These are phyloP conservation scores for Leptinotarsa rubiginosa DNA, from an alignment of 2,888 invertebrate genomes.

Conservation along the genomic window DNA sequence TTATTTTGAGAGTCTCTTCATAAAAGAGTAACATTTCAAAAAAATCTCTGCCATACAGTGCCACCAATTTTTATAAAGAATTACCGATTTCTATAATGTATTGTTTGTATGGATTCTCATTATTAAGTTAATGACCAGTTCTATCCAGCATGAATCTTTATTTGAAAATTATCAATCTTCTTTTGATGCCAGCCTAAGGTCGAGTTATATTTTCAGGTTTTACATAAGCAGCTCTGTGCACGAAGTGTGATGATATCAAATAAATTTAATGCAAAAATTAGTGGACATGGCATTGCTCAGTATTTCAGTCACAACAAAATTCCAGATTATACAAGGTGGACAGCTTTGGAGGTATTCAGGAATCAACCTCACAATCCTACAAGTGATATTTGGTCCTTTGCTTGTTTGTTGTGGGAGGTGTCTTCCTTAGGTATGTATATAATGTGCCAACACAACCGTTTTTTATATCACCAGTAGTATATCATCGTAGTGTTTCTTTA, in stretches of 20 bases:
- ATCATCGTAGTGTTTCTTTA: too few species aligned
- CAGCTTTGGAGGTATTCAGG: conserved; percentile 81
- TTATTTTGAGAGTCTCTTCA: too few species aligned
- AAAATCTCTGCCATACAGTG: too few species aligned
- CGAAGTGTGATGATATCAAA: conserved; percentile 77
- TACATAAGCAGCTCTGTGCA: conserved; percentile 81
- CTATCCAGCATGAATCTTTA: too few species aligned
- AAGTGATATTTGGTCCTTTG: conserved; percentile 88
- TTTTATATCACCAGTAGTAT: too few species aligned
- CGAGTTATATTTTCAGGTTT: conserved; percentile 65
- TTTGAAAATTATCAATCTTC: too few species aligned
- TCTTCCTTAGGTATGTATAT: conserved; percentile 73
- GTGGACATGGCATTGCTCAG: conserved; percentile 81
- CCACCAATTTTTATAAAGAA: too few species aligned
- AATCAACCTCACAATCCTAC: conserved; percentile 77
- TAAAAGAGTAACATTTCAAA: too few species aligned
- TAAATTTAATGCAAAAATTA: conserved; percentile 77
- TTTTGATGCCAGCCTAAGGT: not conserved
- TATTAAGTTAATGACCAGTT: too few species aligned
- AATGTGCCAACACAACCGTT: not conserved
- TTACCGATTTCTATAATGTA: too few species aligned
- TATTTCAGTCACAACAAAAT: conserved; percentile 74
- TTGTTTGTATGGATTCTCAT: too few species aligned
- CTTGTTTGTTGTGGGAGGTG: conserved; percentile 86
- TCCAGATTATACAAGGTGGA: conserved; percentile 83